Percentiles rank a stretch among this genome's conserved stretches.
These are phyloP conservation scores for Myotis planiceps DNA, from an alignment of 2,797 vertebrate species.

Conservation along the genomic window DNA sequence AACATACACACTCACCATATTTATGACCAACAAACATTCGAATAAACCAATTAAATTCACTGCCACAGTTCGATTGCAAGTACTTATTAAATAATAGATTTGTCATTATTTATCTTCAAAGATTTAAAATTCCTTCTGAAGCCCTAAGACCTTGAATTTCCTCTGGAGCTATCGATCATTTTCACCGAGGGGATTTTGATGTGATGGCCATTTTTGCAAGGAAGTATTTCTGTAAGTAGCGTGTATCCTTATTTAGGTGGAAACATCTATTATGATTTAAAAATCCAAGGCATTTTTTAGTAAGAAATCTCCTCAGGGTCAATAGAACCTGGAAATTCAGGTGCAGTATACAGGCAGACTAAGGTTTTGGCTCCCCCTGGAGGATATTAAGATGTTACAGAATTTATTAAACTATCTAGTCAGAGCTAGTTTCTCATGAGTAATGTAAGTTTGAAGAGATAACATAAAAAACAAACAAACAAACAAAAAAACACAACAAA, in stretches of 20 bases:
- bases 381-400: background rate
- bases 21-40: background rate
- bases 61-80: background rate
- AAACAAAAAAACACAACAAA: background rate
- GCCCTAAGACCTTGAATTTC: background rate
- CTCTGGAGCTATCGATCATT: background rate
- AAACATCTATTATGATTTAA: background rate
- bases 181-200: background rate
- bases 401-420: background rate
- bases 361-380: slow-evolving; percentile 50
- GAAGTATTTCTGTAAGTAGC: background rate
- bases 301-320: background rate
- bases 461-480: background rate
- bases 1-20: background rate
- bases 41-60: background rate
- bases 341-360: background rate
- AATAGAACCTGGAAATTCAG: background rate
- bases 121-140: background rate
- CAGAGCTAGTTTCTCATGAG: background rate
- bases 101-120: background rate
- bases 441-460: background rate
- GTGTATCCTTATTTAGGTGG: background rate
- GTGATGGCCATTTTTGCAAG: background rate
- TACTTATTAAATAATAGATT: background rate
- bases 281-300: background rate